These are phyloP conservation scores for Silvanus unidentatus DNA, from an alignment of 2,888 invertebrate genomes.

Conservation along the genomic window DNA sequence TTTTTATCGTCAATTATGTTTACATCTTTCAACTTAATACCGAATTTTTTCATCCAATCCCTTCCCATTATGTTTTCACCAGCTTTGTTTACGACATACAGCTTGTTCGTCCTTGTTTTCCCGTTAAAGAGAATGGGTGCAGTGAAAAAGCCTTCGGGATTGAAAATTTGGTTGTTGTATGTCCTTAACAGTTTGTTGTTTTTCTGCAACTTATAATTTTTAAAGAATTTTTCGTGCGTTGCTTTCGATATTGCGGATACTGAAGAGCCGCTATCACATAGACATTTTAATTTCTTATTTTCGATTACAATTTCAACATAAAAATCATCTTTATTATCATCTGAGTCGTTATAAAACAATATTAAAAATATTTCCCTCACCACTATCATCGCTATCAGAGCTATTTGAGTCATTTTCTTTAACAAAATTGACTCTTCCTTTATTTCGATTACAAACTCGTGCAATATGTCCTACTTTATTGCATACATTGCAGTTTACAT, in stretches of 20 bases:
- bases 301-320: too few relatives aligned
- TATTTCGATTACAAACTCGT: background rate
- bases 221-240: background rate
- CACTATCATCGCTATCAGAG: too few relatives aligned
- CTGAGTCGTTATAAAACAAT: too few relatives aligned
- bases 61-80: background rate
- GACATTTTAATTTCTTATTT: too few relatives aligned
- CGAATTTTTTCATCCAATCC: conserved; percentile 2
- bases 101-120: background rate
- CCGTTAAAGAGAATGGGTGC: background rate
- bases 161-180: background rate
- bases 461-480: background rate
- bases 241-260: background rate
- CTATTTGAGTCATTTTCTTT: background rate
- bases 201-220: background rate
- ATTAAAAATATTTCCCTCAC: too few relatives aligned
- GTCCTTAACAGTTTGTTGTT: background rate
- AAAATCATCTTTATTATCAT: too few relatives aligned
- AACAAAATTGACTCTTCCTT: background rate
- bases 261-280: background rate
- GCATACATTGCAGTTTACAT: background rate
- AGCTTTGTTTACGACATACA: conserved; percentile 3
- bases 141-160: conserved; percentile 3
- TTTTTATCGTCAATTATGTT: background rate
- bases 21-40: too few relatives aligned